Evolutionary conservation across 2,888 invertebrate genomes (phyloP).

Genomic region (Lumbricus terrestris): DNA sequence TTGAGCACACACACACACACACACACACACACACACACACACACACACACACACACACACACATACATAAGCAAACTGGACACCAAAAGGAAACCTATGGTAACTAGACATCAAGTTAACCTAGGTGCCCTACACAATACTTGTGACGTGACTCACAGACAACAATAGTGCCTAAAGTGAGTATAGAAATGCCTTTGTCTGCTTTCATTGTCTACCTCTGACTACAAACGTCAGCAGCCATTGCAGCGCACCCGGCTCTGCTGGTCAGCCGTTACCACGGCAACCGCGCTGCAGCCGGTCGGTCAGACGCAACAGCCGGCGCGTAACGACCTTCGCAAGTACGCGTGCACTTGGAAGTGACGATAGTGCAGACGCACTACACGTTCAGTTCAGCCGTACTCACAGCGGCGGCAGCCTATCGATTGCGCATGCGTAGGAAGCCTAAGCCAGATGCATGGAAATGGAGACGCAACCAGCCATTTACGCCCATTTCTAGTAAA

Average conservation of each 20-base stretch:
- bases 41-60: too few species aligned
- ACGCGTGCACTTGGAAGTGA: background rate
- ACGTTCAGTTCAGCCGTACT: background rate
- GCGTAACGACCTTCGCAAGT: background rate
- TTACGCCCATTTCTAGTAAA: background rate
- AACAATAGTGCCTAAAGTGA: background rate
- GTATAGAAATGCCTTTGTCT: background rate
- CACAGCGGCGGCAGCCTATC: background rate
- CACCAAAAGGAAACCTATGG: too few species aligned
- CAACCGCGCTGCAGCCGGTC: background rate
- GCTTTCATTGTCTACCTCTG: background rate
- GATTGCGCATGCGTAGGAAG: background rate
- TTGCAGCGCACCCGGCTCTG: background rate
- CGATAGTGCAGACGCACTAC: background rate
- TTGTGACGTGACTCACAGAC: too few species aligned
- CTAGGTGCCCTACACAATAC: background rate
- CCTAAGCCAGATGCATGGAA: background rate
- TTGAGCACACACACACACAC: too few species aligned
- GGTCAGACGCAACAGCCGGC: background rate
- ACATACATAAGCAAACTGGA: background rate
- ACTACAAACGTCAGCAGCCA: too few species aligned
- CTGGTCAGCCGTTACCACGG: background rate
- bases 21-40: too few species aligned
- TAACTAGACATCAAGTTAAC: background rate
- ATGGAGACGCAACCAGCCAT: background rate